phyloP scores from a whole-genome alignment of 2,113 vertebrate genomes.

The Morphnarchus princeps region DNA sequence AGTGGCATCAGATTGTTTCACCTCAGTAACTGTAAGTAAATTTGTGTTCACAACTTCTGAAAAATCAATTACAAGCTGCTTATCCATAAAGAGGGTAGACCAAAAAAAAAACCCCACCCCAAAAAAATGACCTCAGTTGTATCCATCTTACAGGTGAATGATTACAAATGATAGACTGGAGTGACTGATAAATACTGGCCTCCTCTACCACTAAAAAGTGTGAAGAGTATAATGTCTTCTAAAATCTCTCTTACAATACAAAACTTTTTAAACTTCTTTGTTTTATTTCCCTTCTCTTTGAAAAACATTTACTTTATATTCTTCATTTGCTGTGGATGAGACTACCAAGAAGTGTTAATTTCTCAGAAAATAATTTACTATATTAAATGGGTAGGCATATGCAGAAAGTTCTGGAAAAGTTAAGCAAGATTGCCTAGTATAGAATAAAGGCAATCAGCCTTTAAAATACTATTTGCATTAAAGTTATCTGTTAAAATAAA shows the following conservation, averaged over 20 bases:
- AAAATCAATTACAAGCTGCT: background rate
- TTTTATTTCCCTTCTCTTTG: background rate
- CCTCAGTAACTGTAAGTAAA: background rate
- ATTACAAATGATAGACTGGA: background rate
- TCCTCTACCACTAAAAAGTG: background rate
- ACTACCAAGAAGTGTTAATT: background rate
- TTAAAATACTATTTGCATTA: background rate
- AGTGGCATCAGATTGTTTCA: background rate
- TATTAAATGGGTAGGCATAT: background rate
- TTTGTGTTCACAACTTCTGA: background rate
- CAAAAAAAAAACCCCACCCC: background rate
- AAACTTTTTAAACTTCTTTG: background rate
- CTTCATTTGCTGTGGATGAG: background rate
- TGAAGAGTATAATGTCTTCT: background rate
- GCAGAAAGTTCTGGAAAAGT: background rate
- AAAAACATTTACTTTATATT: background rate
- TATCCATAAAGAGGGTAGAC: background rate
- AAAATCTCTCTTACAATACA: background rate
- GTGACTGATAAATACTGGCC: background rate
- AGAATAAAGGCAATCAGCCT: background rate
- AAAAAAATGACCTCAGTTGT: background rate
- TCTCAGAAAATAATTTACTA: background rate
- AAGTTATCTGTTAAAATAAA: background rate
- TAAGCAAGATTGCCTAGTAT: background rate
- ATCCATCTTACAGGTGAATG: background rate